Base-by-base conservation (phyloP, 2,888 invertebrate species). In the Scrobipalpa atriplicella region DNA sequence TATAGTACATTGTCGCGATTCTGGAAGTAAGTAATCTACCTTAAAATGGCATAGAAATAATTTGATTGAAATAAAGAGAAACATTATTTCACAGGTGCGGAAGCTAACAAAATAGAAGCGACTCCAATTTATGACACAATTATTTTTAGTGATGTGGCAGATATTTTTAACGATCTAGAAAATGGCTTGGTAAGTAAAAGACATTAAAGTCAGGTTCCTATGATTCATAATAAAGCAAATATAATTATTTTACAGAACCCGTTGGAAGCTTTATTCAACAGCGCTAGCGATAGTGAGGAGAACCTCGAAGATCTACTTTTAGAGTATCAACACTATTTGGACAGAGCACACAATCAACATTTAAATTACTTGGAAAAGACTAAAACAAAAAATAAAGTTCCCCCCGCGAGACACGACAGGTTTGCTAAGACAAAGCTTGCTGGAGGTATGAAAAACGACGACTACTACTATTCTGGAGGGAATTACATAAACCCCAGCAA, bases 321-420 rank as follows among this genome's bases (percentile, higher is more conserved):
- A 38, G 90, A 92, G 79, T 92, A 92, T 71, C 89, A 92, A 72
- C 83, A 82, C 61, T 85, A 87, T 71, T 81, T 92, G 75, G 88
- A 92, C 56, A 91, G 83, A 73, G 90, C 89, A 66, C 86, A 90
- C 62, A 89, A 87, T 69, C 89, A 91, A 71, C 81, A 82, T 69
- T 72, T 81, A 65, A 79, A 78, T 64, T 87, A 85, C 70, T 69
- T 84, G 13, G 86, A 87, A 71, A 88, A 85, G 74, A 71, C 75
- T 29, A 88, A 86, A 78, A 66, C 72, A 1, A 92, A 92, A 83
- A 92, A 89, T 69, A 90, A 89, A 78, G 83, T 89, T 38, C 91
- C 91, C 1, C 73, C 80, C 13, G 61, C 83, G 62, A 83, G 80
- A 7, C 87, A 83, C 63, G 89, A 90, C 21, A 82, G 80, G 68